Conservation (phyloP, 1,140 invertebrate genomes). For the Lepeophtheirus salmonis region DNA sequence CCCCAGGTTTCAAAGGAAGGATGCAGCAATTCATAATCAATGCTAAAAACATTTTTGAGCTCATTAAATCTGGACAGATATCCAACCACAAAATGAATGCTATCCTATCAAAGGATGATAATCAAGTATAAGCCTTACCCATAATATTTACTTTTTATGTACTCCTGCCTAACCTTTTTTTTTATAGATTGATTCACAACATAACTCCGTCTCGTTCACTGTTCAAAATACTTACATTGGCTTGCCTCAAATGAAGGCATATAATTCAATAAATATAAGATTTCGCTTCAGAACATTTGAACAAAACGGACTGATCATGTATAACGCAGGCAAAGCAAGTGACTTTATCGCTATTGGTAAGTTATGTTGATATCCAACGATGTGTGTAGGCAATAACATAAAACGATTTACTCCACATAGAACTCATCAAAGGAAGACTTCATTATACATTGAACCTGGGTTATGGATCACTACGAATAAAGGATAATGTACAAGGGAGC, state of each 20-base stretch:
- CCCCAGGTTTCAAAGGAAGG: slow-evolving; percentile 66
- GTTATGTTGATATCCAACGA: no score
- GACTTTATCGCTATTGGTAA: slow-evolving; percentile 12
- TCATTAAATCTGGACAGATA: slow-evolving; percentile 37
- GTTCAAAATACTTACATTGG: slow-evolving; percentile 76
- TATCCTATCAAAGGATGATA: not conserved
- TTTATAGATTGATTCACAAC: slow-evolving; percentile 36
- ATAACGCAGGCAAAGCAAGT: slow-evolving; percentile 54
- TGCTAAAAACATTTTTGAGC: slow-evolving; percentile 51
- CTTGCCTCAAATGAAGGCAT: slow-evolving; percentile 69
- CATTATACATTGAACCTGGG: slow-evolving; percentile 80
- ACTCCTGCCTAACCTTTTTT: not conserved
- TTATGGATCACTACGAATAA: slow-evolving; percentile 64
- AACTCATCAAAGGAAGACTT: slow-evolving; percentile 76
- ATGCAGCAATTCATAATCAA: slow-evolving; percentile 85
- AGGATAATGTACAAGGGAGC: slow-evolving; percentile 41
- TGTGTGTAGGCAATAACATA: no score
- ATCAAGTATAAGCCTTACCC: not conserved
- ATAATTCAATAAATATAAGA: slow-evolving; percentile 69
- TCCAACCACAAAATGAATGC: slow-evolving; percentile 3
- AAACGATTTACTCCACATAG: slow-evolving; percentile 76
- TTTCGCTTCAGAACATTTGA: slow-evolving; percentile 84
- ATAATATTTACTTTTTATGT: not conserved
- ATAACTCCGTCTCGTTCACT: slow-evolving; percentile 76
- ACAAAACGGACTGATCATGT: slow-evolving; percentile 73